Conservation (phyloP, 2,888 invertebrate species). For the Mythimna ferrago region DNA sequence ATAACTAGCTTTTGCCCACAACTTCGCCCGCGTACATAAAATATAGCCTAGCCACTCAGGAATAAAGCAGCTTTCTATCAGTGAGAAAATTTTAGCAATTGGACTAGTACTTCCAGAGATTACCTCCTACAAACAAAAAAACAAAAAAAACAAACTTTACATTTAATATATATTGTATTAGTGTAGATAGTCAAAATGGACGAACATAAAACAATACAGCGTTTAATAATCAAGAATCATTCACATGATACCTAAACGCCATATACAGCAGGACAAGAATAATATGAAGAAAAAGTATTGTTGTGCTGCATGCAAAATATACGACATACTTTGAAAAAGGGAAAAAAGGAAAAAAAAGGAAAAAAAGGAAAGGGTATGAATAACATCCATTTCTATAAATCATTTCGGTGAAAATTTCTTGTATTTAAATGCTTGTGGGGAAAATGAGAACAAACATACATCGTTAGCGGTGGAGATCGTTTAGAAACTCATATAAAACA, state of each 20-base stretch:
- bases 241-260: background rate
- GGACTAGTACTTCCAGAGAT: no score
- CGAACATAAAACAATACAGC: background rate
- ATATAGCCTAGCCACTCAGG: no score
- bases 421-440: background rate
- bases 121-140: no score
- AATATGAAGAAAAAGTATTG: background rate
- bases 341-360: no score
- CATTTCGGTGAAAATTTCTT: slow-evolving; percentile 1
- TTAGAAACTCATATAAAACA: slow-evolving; percentile 56
- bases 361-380: no score
- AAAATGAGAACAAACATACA: slow-evolving; percentile 36
- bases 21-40: no score
- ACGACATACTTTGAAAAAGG: background rate
- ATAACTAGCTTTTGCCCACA: no score
- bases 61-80: no score
- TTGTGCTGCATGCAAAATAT: background rate
- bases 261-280: background rate
- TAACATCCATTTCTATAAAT: background rate
- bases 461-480: slow-evolving; percentile 52
- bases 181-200: background rate
- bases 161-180: no score
- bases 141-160: no score
- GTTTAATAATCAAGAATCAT: background rate
- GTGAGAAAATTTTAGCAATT: no score